phyloP scores from a whole-genome alignment of 2,888 invertebrate species.

The Dysmachus trigonus region DNA sequence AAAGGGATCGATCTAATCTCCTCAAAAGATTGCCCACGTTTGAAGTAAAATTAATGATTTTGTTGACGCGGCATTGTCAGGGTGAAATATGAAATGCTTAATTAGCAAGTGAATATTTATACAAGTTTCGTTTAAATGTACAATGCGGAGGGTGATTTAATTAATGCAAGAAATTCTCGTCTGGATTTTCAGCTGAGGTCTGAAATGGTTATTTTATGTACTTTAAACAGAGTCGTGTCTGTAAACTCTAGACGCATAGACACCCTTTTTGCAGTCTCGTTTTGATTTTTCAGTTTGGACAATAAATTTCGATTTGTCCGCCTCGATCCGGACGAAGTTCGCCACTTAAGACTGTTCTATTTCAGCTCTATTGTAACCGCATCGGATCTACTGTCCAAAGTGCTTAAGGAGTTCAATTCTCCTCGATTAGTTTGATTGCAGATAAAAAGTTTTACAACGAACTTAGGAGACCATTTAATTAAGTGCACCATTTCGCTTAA shows the following conservation, averaged over 20 bases:
- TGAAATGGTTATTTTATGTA: background rate
- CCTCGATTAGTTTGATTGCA: slow-evolving; percentile 49
- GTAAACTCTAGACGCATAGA: background rate
- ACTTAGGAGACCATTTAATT: slow-evolving; percentile 47
- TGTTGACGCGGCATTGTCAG: background rate
- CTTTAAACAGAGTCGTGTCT: background rate
- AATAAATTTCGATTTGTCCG: background rate
- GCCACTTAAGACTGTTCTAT: background rate
- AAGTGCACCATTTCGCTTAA: slow-evolving; percentile 46
- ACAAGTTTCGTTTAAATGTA: background rate
- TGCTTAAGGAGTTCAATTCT: slow-evolving; percentile 40
- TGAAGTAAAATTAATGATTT: background rate
- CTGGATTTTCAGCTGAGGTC: background rate
- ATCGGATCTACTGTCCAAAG: slow-evolving; percentile 19
- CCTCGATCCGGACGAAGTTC: background rate
- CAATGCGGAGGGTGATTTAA: background rate
- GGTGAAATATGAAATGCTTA: background rate
- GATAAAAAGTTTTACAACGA: slow-evolving; percentile 46
- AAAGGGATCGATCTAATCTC: background rate
- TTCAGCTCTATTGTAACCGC: slow-evolving; percentile 6
- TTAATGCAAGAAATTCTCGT: background rate
- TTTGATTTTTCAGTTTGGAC: background rate
- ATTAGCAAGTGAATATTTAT: background rate
- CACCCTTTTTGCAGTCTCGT: background rate
- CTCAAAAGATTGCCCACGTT: background rate